Evolutionary conservation across 2,113 vertebrate species (phyloP).

Genomic region (Mobula hypostoma): DNA sequence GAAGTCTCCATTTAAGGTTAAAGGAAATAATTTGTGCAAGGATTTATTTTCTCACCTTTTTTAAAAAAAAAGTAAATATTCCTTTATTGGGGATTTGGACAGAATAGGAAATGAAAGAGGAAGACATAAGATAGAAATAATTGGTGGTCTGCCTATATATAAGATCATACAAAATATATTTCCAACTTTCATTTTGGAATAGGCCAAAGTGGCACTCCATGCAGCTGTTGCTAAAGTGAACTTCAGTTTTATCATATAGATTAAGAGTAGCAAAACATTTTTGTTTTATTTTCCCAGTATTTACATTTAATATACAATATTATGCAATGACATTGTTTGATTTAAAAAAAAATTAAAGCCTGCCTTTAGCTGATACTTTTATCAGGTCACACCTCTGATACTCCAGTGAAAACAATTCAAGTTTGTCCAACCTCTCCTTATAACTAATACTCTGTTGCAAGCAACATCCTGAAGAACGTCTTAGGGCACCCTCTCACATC

Average conservation of each 20-base stretch:
- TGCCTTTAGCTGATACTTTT: not conserved
- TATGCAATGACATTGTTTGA: slow-evolving; percentile 59
- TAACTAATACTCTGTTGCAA: too few relatives aligned
- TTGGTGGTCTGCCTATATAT: slow-evolving; percentile 22
- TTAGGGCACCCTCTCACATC: too few relatives aligned
- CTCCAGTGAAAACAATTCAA: too few relatives aligned
- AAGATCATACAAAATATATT: slow-evolving; percentile 31
- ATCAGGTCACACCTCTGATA: too few relatives aligned
- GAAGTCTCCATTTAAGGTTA: slow-evolving; percentile 18
- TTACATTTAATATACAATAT: slow-evolving; percentile 55
- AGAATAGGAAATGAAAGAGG: slow-evolving; percentile 16
- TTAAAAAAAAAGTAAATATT: not conserved
- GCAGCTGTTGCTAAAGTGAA: slow-evolving; percentile 33
- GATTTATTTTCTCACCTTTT: slow-evolving; percentile 31
- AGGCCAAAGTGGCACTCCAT: slow-evolving; percentile 6
- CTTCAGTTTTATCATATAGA: slow-evolving; percentile 21
- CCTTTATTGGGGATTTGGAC: not conserved
- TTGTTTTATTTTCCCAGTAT: slow-evolving; percentile 47
- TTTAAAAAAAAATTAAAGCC: slow-evolving; percentile 40
- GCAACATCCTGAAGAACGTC: too few relatives aligned
- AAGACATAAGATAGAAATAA: slow-evolving; percentile 11
- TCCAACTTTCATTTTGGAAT: not conserved
- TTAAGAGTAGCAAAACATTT: slow-evolving; percentile 31
- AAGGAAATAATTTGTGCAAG: slow-evolving; percentile 33
- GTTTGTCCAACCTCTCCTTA: too few relatives aligned